Evolutionary conservation across 2,113 vertebrate species (phyloP).

Genomic region (Pterophyllum scalare): DNA sequence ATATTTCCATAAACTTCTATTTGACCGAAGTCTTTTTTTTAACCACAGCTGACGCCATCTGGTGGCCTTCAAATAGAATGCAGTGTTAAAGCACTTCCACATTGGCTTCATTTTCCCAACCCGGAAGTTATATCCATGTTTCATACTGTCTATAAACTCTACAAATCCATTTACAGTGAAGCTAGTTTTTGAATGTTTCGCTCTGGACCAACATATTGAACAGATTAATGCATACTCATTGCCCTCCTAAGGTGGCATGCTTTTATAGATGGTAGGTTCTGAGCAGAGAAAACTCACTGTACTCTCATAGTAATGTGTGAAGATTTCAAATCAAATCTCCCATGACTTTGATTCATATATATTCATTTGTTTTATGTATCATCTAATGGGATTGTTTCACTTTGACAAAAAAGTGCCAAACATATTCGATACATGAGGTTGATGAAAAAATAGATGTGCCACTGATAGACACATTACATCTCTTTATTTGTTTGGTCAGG

Average conservation of each 20-base stretch:
- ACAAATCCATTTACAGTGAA: not conserved
- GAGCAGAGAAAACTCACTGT: not conserved
- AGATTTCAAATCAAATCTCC: no score
- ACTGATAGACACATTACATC: not conserved
- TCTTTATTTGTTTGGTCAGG: slow-evolving; percentile 13
- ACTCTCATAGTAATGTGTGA: not conserved
- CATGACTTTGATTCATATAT: not conserved
- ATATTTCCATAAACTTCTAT: not conserved
- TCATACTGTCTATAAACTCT: no score
- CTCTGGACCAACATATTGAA: not conserved
- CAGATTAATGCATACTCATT: not conserved
- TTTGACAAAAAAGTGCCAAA: not conserved
- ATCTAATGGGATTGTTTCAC: not conserved
- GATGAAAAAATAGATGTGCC: slow-evolving; percentile 4
- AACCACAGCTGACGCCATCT: not conserved
- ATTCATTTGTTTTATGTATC: not conserved
- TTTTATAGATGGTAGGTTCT: not conserved
- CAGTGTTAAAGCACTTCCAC: not conserved
- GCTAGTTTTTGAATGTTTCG: not conserved
- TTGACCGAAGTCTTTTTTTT: not conserved
- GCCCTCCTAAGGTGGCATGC: not conserved
- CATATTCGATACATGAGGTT: not conserved
- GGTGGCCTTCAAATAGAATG: not conserved
- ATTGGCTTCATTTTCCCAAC: not conserved
- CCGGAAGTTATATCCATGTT: no score